Conservation (phyloP, 2,113 vertebrate genomes). For the Lamprotornis superbus region DNA sequence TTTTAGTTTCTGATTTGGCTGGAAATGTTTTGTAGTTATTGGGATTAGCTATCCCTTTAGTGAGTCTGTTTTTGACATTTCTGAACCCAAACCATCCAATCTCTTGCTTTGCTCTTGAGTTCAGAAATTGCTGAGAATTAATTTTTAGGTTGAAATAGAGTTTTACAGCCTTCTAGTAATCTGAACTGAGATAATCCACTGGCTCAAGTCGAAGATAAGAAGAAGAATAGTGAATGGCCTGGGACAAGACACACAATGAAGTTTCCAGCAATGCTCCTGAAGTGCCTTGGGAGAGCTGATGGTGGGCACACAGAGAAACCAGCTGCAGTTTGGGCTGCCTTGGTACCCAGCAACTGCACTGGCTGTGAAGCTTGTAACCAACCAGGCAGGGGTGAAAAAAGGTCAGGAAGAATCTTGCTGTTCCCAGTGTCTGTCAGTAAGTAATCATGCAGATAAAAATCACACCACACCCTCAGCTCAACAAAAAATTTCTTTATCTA, state of each 20-base stretch:
- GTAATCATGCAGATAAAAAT: conserved; percentile 67
- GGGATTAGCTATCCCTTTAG: neutral
- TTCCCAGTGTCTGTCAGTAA: conserved; percentile 63
- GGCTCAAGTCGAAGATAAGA: neutral
- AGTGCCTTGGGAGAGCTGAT: neutral
- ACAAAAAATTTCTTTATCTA: conserved; percentile 58
- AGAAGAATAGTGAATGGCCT: neutral
- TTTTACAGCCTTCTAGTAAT: neutral
- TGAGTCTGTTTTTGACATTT: neutral
- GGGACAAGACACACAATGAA: neutral
- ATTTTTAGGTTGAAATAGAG: neutral
- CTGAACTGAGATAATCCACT: neutral
- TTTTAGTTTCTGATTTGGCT: neutral
- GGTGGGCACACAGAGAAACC: neutral
- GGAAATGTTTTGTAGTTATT: neutral
- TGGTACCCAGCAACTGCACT: neutral
- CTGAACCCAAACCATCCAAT: neutral
- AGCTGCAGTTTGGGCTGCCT: neutral
- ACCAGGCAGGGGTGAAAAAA: conserved; percentile 45
- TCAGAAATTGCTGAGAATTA: neutral
- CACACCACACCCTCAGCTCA: conserved; percentile 56
- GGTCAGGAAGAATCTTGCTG: conserved; percentile 17
- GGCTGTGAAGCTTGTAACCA: neutral
- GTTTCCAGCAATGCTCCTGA: neutral
- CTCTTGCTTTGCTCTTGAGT: neutral